These are phyloP conservation scores for Sternarchorhynchus goeldii DNA, from an alignment of 2,797 vertebrate species.

Conservation along the genomic window DNA sequence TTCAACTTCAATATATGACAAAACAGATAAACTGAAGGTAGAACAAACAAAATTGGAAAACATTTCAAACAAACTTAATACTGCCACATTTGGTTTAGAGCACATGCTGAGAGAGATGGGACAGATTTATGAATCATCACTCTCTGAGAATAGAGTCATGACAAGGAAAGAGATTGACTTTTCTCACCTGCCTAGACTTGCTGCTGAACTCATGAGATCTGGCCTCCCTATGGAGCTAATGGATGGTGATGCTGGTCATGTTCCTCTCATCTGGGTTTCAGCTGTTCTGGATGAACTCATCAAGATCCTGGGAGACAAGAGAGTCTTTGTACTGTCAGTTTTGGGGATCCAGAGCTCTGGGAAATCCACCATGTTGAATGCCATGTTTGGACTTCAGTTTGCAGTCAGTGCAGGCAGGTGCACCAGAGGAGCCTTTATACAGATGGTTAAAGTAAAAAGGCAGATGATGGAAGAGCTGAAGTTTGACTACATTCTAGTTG, in stretches of 20 bases:
- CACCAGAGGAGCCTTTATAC: constrained; percentile 80
- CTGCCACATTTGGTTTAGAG: constrained; percentile 70
- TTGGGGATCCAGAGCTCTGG: constrained; percentile 78
- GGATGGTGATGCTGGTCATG: constrained; percentile 76
- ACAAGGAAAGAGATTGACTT: constrained; percentile 18
- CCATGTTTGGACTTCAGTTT: constrained; percentile 81
- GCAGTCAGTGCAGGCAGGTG: constrained; percentile 73
- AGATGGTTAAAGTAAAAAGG: constrained; percentile 69
- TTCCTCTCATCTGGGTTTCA: constrained; percentile 70
- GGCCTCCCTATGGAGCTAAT: constrained; percentile 76
- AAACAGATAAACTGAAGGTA: neutral
- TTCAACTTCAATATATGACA: constrained; percentile 14
- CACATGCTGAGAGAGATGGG: constrained; percentile 74
- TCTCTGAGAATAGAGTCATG: neutral
- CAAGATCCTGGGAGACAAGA: constrained; percentile 68
- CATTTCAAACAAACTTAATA: constrained; percentile 64
- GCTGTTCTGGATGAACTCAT: constrained; percentile 70
- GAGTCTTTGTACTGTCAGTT: constrained; percentile 76
- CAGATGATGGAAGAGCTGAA: constrained; percentile 53
- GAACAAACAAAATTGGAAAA: constrained; percentile 54
- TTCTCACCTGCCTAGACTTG: constrained; percentile 65
- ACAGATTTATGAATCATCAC: constrained; percentile 71
- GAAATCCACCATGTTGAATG: constrained; percentile 78
- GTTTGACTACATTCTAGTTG: constrained; percentile 61
- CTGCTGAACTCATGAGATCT: constrained; percentile 72